Evolutionary conservation across 2,113 vertebrate species (phyloP), one percentile per base, ranked within the genome.

Genomic region (Ochotona princeps): DNA sequence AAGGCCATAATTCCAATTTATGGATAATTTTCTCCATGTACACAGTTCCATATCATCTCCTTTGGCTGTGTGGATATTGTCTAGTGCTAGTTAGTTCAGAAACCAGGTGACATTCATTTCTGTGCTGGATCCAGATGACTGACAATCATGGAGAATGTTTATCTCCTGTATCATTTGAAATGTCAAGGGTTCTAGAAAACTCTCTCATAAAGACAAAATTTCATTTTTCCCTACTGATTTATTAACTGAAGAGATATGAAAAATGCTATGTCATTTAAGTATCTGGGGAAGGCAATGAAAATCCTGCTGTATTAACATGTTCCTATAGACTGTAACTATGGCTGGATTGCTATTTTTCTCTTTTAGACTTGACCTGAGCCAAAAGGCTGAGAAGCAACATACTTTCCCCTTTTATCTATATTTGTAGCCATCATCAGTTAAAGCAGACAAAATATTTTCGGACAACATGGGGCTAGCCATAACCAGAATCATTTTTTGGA

Each of bases 201-300:
- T 51, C 0, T 2, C 7, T 47, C 49, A 69, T 0, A 89, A 76
- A 92, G 66, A 70, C 7, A 54, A 21, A 63, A 79, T 96, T 93
- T 90, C 20, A 82, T 38, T 78, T 84, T 89, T 80, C 23, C 12
- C n/a, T 6, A 94, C n/a, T 85, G 88, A 86, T 72, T n/a, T 87
- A n/a, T 25, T 84, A n/a, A 76, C 5, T 38, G 23, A 75, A 35
- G 5, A 72, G 21, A 66, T 90, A 70, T 91, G 32, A 74, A 92
- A 91, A 90, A 74, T 54, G n/a, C 18, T 83, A 28, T 87, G n/a
- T 90, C 83, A 35, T 91, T 82, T 78, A 83, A 84, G 32, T 87
- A 73, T 92, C 21, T 51, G 2, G 2, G 79, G 6, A 79, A 87
- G n/a, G 28, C 25, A 87, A 49, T 92, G 61, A 87, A 83, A 94